Conservation (phyloP, 30 jellyfish, hydroid and myxozoan species). For the Rhopilema esculentum region DNA sequence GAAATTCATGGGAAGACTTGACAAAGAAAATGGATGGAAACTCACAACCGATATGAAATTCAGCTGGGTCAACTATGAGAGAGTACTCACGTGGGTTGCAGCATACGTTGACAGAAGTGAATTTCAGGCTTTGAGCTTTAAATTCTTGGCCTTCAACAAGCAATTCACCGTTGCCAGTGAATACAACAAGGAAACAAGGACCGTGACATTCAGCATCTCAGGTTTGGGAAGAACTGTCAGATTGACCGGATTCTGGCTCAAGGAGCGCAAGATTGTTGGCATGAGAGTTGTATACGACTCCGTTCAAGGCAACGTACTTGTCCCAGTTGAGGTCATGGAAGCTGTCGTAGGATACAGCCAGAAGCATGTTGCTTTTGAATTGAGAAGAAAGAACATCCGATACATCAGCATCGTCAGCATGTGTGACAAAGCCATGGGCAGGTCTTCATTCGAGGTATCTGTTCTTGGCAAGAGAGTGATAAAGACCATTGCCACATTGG, state of each 20-base stretch:
- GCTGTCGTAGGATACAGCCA: constrained; percentile 47
- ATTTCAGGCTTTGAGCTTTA: constrained; percentile 61
- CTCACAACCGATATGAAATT: constrained; percentile 81
- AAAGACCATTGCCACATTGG: constrained; percentile 51
- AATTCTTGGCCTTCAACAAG: constrained; percentile 46
- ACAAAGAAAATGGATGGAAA: constrained; percentile 77
- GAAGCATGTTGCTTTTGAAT: constrained; percentile 36
- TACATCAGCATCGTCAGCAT: constrained; percentile 50
- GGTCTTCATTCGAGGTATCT: constrained; percentile 44
- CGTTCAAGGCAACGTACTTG: constrained; percentile 29
- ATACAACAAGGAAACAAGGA: constrained; percentile 54
- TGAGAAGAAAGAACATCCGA: constrained; percentile 45
- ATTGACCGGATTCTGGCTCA: constrained; percentile 63
- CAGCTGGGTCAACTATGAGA: constrained; percentile 81
- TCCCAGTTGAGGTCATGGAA: constrained; percentile 56
- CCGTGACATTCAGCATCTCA: constrained; percentile 42
- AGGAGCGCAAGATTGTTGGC: constrained; percentile 51
- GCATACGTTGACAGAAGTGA: constrained; percentile 55
- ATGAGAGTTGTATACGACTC: constrained; percentile 34
- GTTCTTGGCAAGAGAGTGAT: constrained; percentile 48
- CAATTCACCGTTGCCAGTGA: constrained; percentile 51
- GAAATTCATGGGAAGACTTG: constrained; percentile 78
- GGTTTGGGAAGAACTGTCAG: constrained; percentile 63
- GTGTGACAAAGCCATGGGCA: constrained; percentile 39
- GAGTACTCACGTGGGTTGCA: constrained; percentile 74